These are phyloP conservation scores for Macrosoma leucophasiata DNA, from an alignment of 2,888 invertebrate species.

Conservation along the genomic window DNA sequence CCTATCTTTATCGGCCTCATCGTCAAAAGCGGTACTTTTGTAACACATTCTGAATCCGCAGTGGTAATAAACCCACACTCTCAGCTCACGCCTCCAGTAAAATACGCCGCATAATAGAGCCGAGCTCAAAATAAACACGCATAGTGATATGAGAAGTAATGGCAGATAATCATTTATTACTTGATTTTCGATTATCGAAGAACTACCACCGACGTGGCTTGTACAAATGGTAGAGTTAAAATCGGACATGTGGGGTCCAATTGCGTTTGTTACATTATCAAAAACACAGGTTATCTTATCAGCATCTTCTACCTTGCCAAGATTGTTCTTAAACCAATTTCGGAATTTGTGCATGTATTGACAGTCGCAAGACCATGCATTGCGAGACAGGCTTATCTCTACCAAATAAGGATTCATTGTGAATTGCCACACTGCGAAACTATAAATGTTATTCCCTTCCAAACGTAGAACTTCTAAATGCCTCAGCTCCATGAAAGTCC, in stretches of 20 bases:
- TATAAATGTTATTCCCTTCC: slow-evolving; percentile 88
- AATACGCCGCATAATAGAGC: slow-evolving; percentile 85
- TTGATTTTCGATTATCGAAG: slow-evolving; percentile 82
- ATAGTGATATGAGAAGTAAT: slow-evolving; percentile 84
- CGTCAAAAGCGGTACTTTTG: slow-evolving; percentile 86
- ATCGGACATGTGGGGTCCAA: slow-evolving; percentile 83
- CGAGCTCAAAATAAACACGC: slow-evolving; percentile 85
- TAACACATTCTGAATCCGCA: slow-evolving; percentile 92
- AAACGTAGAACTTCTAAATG: slow-evolving; percentile 89
- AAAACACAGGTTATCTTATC: slow-evolving; percentile 84
- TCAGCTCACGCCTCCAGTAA: slow-evolving; percentile 86
- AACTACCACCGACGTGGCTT: slow-evolving; percentile 81
- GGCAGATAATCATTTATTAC: slow-evolving; percentile 90
- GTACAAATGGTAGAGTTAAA: slow-evolving; percentile 88
- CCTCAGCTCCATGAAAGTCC: slow-evolving; percentile 87
- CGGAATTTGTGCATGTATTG: slow-evolving; percentile 86
- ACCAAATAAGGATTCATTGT: slow-evolving; percentile 88
- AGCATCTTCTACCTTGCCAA: slow-evolving; percentile 88
- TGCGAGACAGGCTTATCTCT: slow-evolving; percentile 88
- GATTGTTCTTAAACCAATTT: slow-evolving; percentile 85
- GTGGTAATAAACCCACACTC: slow-evolving; percentile 90
- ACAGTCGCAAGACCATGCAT: slow-evolving; percentile 95
- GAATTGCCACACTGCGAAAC: slow-evolving; percentile 92
- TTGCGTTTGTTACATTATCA: slow-evolving; percentile 81
- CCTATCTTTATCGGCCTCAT: slow-evolving; percentile 88